Evolutionary conservation across 2,113 vertebrate species (phyloP).

Genomic region (Monarcha castaneiventris): DNA sequence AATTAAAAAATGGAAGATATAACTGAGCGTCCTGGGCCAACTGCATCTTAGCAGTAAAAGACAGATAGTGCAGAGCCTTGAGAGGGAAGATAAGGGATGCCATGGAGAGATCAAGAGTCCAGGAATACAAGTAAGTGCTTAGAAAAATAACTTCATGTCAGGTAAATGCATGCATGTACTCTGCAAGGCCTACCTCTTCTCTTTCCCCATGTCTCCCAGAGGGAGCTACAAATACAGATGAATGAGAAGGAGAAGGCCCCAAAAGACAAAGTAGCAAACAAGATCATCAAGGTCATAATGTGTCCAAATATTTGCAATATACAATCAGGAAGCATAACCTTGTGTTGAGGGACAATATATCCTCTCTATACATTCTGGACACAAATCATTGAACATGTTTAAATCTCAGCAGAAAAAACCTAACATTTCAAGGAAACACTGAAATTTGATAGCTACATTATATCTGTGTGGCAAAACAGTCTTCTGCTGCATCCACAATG

Average conservation of each 20-base stretch:
- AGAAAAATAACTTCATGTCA: background rate
- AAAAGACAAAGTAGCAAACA: background rate
- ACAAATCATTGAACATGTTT: background rate
- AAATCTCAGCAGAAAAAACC: background rate
- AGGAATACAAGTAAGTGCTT: background rate
- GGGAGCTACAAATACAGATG: background rate
- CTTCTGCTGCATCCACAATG: background rate
- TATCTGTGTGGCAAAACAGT: background rate
- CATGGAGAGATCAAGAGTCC: background rate
- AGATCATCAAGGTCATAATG: background rate
- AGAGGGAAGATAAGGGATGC: background rate
- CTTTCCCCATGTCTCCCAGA: fast-evolving
- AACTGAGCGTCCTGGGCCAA: background rate
- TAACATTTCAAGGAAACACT: background rate
- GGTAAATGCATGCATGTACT: background rate
- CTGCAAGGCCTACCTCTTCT: background rate
- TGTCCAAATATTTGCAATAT: background rate
- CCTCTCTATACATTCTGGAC: background rate
- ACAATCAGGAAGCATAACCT: background rate
- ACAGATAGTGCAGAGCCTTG: background rate
- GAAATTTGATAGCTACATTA: background rate
- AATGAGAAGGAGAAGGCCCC: background rate
- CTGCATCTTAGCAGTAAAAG: background rate
- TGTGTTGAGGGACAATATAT: background rate
- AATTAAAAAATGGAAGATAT: background rate